Base-by-base conservation (phyloP, 2,888 invertebrate genomes). In the Plebejus anna region DNA sequence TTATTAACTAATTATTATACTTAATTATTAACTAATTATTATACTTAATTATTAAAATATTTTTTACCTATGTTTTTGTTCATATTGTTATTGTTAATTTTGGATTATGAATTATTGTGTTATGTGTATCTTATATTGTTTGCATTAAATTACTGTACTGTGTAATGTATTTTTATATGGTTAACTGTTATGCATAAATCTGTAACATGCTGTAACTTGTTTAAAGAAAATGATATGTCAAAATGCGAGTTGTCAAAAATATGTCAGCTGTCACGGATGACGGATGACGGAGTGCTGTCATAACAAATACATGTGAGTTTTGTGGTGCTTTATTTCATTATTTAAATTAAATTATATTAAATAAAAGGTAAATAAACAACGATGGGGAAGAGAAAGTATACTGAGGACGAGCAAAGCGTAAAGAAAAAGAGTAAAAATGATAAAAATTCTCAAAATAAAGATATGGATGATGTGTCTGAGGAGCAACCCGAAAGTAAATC, bases 321-420 rank as follows among this genome's bases (percentile, higher is more conserved):
- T 70, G 66, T 11, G 57, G 16, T 75, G 32, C 38, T 36, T 28
- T 66, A 77, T 72, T 76, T 75, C 28, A 32, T 0, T 28, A 32
- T 32, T 75, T 47, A 16, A 5, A 36, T 13, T 11, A 42, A 70
- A 28, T 42, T 47, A 7, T 32, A n/a, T 16, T 70, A 73, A 9
- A 28, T 70, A n/a, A n/a, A 51, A n/a, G 28, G 0, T 51, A 47
- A 75, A 32, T n/a, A 70, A 77, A 70, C n/a, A 73, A 86, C 81
- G 83, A 90, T 92, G 92, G 88, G 90, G 22, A 89, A 91, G 83
- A 86, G 92, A 80, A 92, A 92, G 83, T 90, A 86, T 78, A 87
- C 88, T 13, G 82, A 79, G 59, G 85, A 85, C 13, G 82, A 83
- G 51, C 82, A 80, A 16, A 83, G 81, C 11, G 70, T 80, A 0